Percentiles rank a stretch among this genome's conserved stretches.
These are phyloP conservation scores for Littorina saxatilis DNA, from an alignment of 1,140 invertebrate genomes.

Conservation along the genomic window DNA sequence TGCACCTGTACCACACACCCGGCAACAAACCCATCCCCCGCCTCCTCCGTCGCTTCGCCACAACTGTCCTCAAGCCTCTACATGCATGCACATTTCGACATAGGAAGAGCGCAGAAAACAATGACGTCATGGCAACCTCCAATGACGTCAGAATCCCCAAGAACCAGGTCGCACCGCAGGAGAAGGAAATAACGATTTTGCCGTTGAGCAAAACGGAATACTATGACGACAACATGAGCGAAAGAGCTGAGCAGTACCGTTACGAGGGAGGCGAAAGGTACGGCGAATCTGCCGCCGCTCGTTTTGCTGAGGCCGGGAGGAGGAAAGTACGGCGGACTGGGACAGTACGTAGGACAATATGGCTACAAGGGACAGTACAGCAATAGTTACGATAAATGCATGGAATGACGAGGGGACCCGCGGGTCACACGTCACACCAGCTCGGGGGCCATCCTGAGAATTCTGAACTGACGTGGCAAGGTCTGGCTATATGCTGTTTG, in stretches of 20 bases:
- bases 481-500: background rate
- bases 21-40: background rate
- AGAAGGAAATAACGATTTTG: background rate
- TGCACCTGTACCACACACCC: constrained; percentile 9
- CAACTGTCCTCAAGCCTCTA: background rate
- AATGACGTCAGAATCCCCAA: background rate
- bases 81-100: background rate
- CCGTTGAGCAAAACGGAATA: background rate
- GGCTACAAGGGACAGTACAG: background rate
- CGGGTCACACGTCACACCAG: background rate
- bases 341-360: background rate
- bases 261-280: no score
- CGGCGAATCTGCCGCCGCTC: no score
- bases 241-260: no score
- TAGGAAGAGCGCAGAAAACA: background rate
- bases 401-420: background rate
- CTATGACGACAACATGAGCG: no score
- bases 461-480: background rate
- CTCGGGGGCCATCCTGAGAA: background rate
- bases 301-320: no score
- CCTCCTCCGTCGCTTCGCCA: background rate
- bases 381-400: background rate
- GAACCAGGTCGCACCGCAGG: background rate
- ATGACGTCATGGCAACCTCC: background rate
- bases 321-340: no score